Evolutionary conservation across 2,888 invertebrate genomes (phyloP), one percentile per base, ranked within the genome.

Genomic region (Oegoconia quadripuncta): DNA sequence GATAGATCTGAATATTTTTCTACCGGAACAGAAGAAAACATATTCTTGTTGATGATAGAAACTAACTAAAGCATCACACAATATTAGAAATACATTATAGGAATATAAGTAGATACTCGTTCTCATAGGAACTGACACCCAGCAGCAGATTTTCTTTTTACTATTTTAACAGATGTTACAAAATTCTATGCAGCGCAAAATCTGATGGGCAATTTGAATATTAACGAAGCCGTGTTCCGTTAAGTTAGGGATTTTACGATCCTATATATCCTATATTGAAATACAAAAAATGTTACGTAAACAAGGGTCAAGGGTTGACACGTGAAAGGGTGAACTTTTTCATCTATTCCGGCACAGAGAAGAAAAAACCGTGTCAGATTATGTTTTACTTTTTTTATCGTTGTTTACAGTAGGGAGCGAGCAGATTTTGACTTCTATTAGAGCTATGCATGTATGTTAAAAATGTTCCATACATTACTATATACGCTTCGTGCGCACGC

Each of bases 281-380:
- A 49, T 44, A 48, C 44, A 58, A 63, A 64, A 67, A 58, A 45
- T 30, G 25, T 46, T 41, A 37, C 30, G 37, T 46, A 63, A 64
- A 59, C 52, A 58, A 49, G 45, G 58, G 52, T 59, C 64, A 61
- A 51, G 47, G 50, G 53, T 48, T 49, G 47, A 39, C 53, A 55
- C 40, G 49, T 59, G 55, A 68, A 66, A 68, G 72, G 73, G 71
- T 67, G 45, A 46, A 57, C 28, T 59, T 66, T 58, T 54, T 41
- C 15, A 43, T 46, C 32, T 43, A 50, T 42, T 46, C 47, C 48
- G 37, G 44, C 26, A 13, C n/a, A n/a, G 7, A 26, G 50, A 34
- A 40, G 46, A 49, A 39, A 43, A 51, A 34, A 44, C 37, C 29
- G 32, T 43, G 40, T 40, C 41, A 34, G 46, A 40, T 48, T 48